Evolutionary conservation across 2,113 vertebrate species (phyloP), one percentile per base, ranked within the genome.

Genomic region (Cyprinodon tularosa): DNA sequence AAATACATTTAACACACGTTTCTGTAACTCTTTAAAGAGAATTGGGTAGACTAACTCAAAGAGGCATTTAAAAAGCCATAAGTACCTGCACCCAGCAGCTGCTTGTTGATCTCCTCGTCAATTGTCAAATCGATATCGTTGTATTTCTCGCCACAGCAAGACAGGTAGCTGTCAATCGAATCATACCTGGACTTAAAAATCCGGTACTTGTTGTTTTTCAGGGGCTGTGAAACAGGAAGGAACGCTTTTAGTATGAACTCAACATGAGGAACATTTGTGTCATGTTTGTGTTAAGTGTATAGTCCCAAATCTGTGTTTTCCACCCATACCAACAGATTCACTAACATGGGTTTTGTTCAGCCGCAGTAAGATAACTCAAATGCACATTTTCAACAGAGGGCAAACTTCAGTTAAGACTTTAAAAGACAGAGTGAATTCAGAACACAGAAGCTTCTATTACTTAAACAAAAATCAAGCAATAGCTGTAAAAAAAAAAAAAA

Each of bases 131-230:
- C 95, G 60, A 99, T 96, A 93, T 99, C 98, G 74, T 99, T 99
- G 93, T 99, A 99, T 88, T 98, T 99, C 87, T 99, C 98, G 15
- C 98, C 96, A 70, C 97, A 99, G 85, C 93, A 92, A 47, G 98
- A 99, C 47, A 99, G 94, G 91, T 99, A 99, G 93, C 98, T 99
- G 94, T 99, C 97, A 86, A 99, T 99, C 13, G 98, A 99, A 87
- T 99, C 98, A 39, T 99, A 99, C 84, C 98, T 96, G 20, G 98
- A 99, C 92, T 99, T 99, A 94, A 95, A 95, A 89, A 99, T 99
- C 91, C 95, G 94, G 92, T 96, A 99, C 83, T 95, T 97, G 92
- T 93, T 94, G 91, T 96, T 96, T 93, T 98, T 98, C 91, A 99
- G 89, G 12, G 97, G 97, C 98, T 99, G 92, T 69, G 91, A 90